phyloP scores from a whole-genome alignment of 1,140 invertebrate species.

The Drosophila chauvacae region DNA sequence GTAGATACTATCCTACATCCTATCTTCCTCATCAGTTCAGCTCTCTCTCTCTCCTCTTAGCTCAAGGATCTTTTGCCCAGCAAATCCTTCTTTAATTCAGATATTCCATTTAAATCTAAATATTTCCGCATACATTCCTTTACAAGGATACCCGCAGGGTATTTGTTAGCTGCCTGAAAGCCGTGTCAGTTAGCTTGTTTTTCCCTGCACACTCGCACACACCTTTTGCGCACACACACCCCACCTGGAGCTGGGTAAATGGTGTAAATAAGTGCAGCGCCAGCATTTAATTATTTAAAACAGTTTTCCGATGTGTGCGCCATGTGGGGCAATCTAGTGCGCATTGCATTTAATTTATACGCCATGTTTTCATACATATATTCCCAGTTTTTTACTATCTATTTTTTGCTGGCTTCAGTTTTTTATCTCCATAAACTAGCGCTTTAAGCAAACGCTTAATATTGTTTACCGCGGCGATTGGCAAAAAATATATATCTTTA shows the following conservation, averaged over 20 bases:
- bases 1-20: too few species aligned
- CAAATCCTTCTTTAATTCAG: neutral
- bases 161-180: neutral
- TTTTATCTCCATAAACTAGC: conserved; percentile 42
- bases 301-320: conserved; percentile 34
- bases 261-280: conserved; percentile 40
- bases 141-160: neutral
- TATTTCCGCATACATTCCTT: neutral
- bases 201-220: neutral
- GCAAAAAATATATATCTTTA: conserved; percentile 46
- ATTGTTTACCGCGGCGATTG: conserved; percentile 36
- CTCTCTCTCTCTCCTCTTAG: too few species aligned
- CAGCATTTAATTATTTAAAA: conserved; percentile 68
- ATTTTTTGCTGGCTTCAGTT: conserved; percentile 18
- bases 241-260: conserved; percentile 24
- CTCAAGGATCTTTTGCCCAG: neutral
- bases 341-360: conserved; percentile 49
- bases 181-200: neutral
- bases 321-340: conserved; percentile 33
- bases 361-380: conserved; percentile 17
- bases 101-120: neutral
- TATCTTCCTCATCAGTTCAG: too few species aligned
- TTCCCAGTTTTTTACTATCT: conserved; percentile 7
- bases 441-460: conserved; percentile 47
- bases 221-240: conserved; percentile 2